Percentiles rank a stretch among this genome's conserved stretches.
phyloP scores from a whole-genome alignment of 2,113 vertebrate genomes.

The Oryzias melastigma region DNA sequence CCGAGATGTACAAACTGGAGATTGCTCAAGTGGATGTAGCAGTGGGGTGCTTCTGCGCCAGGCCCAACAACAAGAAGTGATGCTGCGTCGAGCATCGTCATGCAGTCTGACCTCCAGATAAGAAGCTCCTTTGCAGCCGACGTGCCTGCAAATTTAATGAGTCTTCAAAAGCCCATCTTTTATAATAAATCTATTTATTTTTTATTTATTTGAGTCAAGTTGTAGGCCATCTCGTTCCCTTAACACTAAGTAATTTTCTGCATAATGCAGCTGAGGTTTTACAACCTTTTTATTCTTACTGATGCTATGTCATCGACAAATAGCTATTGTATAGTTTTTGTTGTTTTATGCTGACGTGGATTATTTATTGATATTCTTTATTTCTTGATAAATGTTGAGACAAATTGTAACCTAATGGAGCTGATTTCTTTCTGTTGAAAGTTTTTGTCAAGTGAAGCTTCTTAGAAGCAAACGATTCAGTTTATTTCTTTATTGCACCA shows the following conservation, averaged over 20 bases:
- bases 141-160: background rate
- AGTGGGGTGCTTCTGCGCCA: background rate
- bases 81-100: background rate
- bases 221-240: background rate
- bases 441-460: too few species aligned
- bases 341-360: too few species aligned
- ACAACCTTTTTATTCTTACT: background rate
- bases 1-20: background rate
- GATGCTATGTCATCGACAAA: background rate
- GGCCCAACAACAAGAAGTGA: background rate
- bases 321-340: background rate
- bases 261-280: conserved; percentile 5
- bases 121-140: background rate
- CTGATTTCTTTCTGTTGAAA: too few species aligned
- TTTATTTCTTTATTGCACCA: too few species aligned
- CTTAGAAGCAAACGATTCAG: too few species aligned
- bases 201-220: background rate
- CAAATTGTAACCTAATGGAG: too few species aligned
- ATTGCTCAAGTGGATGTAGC: background rate
- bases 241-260: background rate
- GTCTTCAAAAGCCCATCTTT: background rate
- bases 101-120: background rate
- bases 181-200: background rate
- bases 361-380: too few species aligned
- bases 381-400: too few species aligned